Percentiles rank a stretch among this genome's conserved stretches.
These are phyloP conservation scores for Trematomus bernacchii DNA, from an alignment of 2,797 vertebrate species.

Conservation along the genomic window DNA sequence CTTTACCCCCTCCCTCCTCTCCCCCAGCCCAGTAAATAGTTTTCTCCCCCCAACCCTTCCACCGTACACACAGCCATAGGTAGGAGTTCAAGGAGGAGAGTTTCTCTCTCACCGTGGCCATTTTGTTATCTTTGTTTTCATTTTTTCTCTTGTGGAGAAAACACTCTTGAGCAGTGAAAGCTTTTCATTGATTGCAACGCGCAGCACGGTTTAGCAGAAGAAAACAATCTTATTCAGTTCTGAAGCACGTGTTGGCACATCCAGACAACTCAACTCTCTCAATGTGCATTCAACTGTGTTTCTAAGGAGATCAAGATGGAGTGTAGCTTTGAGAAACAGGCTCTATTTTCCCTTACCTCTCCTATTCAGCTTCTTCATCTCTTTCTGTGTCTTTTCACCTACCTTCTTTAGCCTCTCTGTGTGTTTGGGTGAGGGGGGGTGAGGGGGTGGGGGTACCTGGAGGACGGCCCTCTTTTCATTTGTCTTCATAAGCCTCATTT, in stretches of 20 bases:
- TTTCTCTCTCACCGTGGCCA: slow-evolving; percentile 30
- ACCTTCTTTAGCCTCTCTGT: not conserved
- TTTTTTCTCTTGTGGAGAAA: slow-evolving; percentile 12
- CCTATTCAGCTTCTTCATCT: slow-evolving; percentile 6
- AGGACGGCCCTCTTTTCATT: slow-evolving; percentile 86
- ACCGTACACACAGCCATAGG: slow-evolving; percentile 36
- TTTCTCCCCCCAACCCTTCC: not conserved
- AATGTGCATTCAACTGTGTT: slow-evolving; percentile 3
- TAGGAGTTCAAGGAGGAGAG: slow-evolving; percentile 25
- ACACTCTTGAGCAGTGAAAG: not conserved
- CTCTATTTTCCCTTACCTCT: slow-evolving; percentile 12
- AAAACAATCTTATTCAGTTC: slow-evolving; percentile 10
- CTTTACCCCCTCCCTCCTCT: slow-evolving; percentile 25
- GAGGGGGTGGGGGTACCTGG: slow-evolving; percentile 4
- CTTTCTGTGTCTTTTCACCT: slow-evolving; percentile 73
- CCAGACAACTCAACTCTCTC: slow-evolving; percentile 1
- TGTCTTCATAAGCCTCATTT: slow-evolving; percentile 96
- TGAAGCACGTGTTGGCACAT: slow-evolving; percentile 5
- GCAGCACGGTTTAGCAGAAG: slow-evolving; percentile 2
- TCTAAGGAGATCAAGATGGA: not conserved
- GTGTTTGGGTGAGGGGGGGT: slow-evolving; percentile 18
- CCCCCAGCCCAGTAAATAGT: slow-evolving; percentile 32
- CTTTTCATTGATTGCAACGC: slow-evolving; percentile 16
- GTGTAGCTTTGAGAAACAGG: slow-evolving; percentile 1
- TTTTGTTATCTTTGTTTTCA: slow-evolving; percentile 48